Percentiles rank a stretch among this genome's conserved stretches.
These are phyloP conservation scores for Buceros bicornis DNA, from an alignment of 2,797 vertebrate species.

Conservation along the genomic window DNA sequence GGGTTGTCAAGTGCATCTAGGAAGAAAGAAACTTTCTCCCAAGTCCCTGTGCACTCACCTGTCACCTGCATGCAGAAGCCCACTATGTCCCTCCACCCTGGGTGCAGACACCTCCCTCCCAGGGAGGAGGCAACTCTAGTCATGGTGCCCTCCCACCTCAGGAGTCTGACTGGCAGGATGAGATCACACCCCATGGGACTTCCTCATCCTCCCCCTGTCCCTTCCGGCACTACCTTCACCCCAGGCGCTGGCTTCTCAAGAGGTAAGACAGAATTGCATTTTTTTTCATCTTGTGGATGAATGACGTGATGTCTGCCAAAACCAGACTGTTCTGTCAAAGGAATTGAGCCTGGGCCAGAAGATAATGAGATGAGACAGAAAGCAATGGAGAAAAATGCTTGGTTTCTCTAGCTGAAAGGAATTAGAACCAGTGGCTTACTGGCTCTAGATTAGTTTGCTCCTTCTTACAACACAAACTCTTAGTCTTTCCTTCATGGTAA, in stretches of 20 bases:
- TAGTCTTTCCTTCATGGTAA: not conserved
- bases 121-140: not conserved
- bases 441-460: not conserved
- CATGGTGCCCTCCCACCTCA: rapidly evolving
- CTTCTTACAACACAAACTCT: not conserved
- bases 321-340: not conserved
- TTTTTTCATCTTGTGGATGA: not conserved
- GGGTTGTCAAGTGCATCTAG: not conserved
- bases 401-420: not conserved
- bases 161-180: not conserved
- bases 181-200: not conserved
- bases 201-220: not conserved
- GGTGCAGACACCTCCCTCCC: rapidly evolving
- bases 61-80: not conserved
- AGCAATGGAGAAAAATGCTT: not conserved
- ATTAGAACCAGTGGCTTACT: not conserved
- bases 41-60: not conserved
- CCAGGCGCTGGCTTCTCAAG: not conserved
- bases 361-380: not conserved
- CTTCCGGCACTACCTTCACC: not conserved
- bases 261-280: not conserved
- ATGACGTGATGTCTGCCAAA: not conserved
- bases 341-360: not conserved
- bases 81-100: rapidly evolving
- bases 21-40: not conserved